Evolutionary conservation across 2,888 invertebrate species (phyloP).

Genomic region (Sinodicranocentrus sp.): DNA sequence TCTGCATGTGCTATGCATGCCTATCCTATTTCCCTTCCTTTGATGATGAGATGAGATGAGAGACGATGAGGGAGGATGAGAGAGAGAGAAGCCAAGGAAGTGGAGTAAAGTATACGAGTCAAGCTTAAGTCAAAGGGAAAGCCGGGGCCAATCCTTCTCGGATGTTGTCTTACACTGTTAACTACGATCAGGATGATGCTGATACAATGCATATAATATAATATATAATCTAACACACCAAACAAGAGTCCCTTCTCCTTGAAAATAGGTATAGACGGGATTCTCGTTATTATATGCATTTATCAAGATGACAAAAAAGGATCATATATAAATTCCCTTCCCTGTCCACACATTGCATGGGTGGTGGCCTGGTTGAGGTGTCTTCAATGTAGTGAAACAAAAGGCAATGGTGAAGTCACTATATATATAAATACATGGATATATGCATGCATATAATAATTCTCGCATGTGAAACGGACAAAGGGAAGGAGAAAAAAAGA

Average conservation of each 20-base stretch:
- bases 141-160: slow-evolving; percentile 51
- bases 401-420: background rate
- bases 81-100: slow-evolving; percentile 5
- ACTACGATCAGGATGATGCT: slow-evolving; percentile 16
- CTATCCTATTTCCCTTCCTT: slow-evolving; percentile 29
- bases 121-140: slow-evolving; percentile 51
- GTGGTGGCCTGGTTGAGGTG: slow-evolving; percentile 28
- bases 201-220: slow-evolving; percentile 30
- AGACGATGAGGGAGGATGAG: too few relatives aligned
- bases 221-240: slow-evolving; percentile 14
- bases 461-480: slow-evolving; percentile 39
- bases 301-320: slow-evolving; percentile 56
- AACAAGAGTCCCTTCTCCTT: background rate
- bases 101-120: slow-evolving; percentile 41
- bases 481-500: slow-evolving; percentile 27
- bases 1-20: slow-evolving; percentile 41
- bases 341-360: slow-evolving; percentile 31
- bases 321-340: slow-evolving; percentile 57
- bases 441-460: slow-evolving; percentile 23
- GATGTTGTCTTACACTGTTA: slow-evolving; percentile 24
- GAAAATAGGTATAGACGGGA: background rate
- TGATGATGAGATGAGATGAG: too few relatives aligned
- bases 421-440: slow-evolving; percentile 25
- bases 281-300: slow-evolving; percentile 41
- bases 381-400: slow-evolving; percentile 2